Conservation (phyloP, 1,140 invertebrate species). For the Papilio dardanus region DNA sequence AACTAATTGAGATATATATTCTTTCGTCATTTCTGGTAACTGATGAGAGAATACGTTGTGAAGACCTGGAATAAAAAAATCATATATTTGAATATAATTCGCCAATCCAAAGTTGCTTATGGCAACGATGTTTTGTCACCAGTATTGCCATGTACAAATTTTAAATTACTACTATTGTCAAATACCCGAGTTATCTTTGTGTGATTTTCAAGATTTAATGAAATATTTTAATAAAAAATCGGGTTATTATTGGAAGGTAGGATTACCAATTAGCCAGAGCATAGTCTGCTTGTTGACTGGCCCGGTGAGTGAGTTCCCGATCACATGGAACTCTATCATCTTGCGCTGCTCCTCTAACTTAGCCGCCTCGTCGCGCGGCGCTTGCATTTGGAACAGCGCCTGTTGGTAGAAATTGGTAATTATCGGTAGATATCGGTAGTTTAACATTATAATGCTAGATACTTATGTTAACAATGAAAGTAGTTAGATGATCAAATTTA, state of each 20-base stretch:
- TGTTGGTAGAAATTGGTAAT: slow-evolving; percentile 40
- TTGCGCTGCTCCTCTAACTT: slow-evolving; percentile 94
- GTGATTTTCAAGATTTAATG: too few relatives aligned
- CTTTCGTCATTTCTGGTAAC: slow-evolving; percentile 98
- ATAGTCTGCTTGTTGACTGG: slow-evolving; percentile 95
- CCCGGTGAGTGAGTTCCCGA: slow-evolving; percentile 95
- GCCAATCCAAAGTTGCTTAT: neutral
- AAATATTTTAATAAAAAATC: too few relatives aligned
- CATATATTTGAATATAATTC: neutral
- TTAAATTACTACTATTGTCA: too few relatives aligned
- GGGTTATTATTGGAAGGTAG: too few relatives aligned
- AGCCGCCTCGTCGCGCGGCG: slow-evolving; percentile 94
- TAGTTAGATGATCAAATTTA: too few relatives aligned
- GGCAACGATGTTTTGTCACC: too few relatives aligned
- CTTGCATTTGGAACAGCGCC: slow-evolving; percentile 91
- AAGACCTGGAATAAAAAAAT: slow-evolving; percentile 83
- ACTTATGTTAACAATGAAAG: too few relatives aligned
- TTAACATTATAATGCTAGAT: neutral
- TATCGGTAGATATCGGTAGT: neutral
- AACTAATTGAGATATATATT: slow-evolving; percentile 98
- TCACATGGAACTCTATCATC: slow-evolving; percentile 96
- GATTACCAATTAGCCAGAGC: slow-evolving; percentile 91
- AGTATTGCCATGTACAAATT: neutral
- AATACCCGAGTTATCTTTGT: too few relatives aligned
- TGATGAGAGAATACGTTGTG: slow-evolving; percentile 98